Conservation (phyloP, 2,888 invertebrate species). For the Drosophila anceps region DNA sequence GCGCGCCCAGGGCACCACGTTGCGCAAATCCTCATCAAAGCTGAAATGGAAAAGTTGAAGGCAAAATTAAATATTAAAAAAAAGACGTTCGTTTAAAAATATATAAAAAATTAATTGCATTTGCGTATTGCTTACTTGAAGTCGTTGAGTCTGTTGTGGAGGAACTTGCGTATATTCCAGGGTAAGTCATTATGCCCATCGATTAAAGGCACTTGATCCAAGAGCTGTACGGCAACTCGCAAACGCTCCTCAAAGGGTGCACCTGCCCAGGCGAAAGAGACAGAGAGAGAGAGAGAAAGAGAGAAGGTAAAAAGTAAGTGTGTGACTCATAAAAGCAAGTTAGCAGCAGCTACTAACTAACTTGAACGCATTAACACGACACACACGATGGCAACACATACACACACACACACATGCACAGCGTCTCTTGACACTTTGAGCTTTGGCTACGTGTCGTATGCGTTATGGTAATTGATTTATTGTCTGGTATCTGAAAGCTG, state of each 20-base stretch:
- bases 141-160: constrained; percentile 94
- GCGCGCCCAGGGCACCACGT: constrained; percentile 90
- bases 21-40: constrained; percentile 89
- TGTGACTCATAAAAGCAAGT: constrained; percentile 25
- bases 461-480: constrained; percentile 80
- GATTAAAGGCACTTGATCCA: constrained; percentile 92
- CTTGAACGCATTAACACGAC: constrained; percentile 60
- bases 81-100: constrained; percentile 24
- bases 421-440: constrained; percentile 29
- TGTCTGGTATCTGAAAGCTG: constrained; percentile 49
- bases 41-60: constrained; percentile 76
- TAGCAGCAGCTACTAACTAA: constrained; percentile 59
- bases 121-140: constrained; percentile 87
- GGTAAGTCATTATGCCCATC: constrained; percentile 96
- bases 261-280: constrained; percentile 83
- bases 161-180: constrained; percentile 95
- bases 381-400: constrained; percentile 23
- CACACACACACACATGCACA: constrained; percentile 16
- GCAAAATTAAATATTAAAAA: constrained; percentile 24
- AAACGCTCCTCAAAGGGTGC: constrained; percentile 92
- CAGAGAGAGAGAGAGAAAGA: background rate
- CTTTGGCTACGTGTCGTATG: constrained; percentile 63
- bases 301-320: constrained; percentile 3
- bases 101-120: constrained; percentile 46
- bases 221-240: constrained; percentile 90